Base-by-base conservation (phyloP, 2,797 vertebrate genomes). In the Neomorphus geoffroyi region DNA sequence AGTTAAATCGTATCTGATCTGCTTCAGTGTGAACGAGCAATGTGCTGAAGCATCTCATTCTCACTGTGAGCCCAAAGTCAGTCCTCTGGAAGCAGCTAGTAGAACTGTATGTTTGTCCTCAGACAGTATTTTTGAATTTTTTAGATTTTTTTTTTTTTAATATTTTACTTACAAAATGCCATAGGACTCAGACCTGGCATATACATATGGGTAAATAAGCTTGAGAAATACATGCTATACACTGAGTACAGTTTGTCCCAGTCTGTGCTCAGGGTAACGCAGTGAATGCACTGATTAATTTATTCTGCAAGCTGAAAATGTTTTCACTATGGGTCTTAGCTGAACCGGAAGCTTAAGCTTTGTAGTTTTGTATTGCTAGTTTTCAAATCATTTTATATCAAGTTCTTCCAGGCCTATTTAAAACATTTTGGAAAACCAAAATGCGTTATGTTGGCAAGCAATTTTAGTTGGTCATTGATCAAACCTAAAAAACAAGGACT, bases 271-370 rank as follows among this genome's bases (percentile, higher is more conserved):
- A 67, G 43, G 39, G 24, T 80, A 70, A 61, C 27, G 39, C 11
- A 51, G 53, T 58, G 75, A 90, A 72, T 73, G 45, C 28, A 13
- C 50, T 77, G 71, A 79, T 86, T 17, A 97, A 92, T 94, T 87
- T 93, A 92, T 93, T 94, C 89, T 95, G 82, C 28, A 62, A 94
- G 45, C 54, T 82, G 17, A 75, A 83, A 97, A 94, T 84, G 60
- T 43, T 78, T 96, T 95, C 53, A 85, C 79, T 79, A 17, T 48
- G 69, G 39, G n/a, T 93, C 83, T 94, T 95, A 85, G 87, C 75
- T 87, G 83, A 97, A 90, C 70, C 41, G 91, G 88, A 96, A 87
- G 30, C 17, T 91, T 71, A 82, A 86, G 88, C 50, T 72, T 73
- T 89, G 79, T 74, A 58, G 86, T 89, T 85, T 83, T 2, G 7